phyloP scores from a whole-genome alignment of 2,797 vertebrate species.

The Macrochelys suwanniensis region DNA sequence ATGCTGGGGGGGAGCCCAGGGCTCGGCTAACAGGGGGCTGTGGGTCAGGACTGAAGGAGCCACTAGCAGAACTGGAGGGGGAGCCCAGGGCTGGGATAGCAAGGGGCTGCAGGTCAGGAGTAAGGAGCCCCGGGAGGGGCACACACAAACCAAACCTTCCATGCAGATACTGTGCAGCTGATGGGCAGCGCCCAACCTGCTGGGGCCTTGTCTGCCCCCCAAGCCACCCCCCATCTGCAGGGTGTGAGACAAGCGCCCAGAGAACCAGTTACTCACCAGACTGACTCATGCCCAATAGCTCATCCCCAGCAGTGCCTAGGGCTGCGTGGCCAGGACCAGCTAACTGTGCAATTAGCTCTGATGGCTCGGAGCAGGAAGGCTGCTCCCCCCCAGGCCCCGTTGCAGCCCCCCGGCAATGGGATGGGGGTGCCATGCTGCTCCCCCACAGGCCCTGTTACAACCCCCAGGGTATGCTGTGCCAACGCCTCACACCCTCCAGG shows the following conservation, averaged over 20 bases:
- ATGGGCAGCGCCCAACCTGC: not conserved
- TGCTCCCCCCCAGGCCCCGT: not conserved
- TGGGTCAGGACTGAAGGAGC: not conserved
- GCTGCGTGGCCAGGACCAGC: not conserved
- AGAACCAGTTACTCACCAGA: not conserved
- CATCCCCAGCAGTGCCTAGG: not conserved
- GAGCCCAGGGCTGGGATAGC: not conserved
- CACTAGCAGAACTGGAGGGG: too few species aligned
- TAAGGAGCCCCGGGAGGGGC: not conserved
- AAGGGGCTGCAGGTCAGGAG: not conserved
- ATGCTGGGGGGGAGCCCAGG: not conserved
- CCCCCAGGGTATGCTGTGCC: not conserved
- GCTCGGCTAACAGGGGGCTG: not conserved
- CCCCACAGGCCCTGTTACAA: not conserved
- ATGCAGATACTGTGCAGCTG: not conserved
- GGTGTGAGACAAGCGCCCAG: not conserved
- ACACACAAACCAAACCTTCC: not conserved
- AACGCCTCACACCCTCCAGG: slow-evolving; percentile 5
- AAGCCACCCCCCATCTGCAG: not conserved
- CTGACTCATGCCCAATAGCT: not conserved
- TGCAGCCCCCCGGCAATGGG: not conserved
- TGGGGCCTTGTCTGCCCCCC: not conserved
- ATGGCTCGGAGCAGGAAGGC: not conserved
- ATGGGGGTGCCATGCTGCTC: not conserved
- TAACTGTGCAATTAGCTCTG: not conserved